Evolutionary conservation across 2,888 invertebrate species (phyloP).

Genomic region (Meta bourneti): DNA sequence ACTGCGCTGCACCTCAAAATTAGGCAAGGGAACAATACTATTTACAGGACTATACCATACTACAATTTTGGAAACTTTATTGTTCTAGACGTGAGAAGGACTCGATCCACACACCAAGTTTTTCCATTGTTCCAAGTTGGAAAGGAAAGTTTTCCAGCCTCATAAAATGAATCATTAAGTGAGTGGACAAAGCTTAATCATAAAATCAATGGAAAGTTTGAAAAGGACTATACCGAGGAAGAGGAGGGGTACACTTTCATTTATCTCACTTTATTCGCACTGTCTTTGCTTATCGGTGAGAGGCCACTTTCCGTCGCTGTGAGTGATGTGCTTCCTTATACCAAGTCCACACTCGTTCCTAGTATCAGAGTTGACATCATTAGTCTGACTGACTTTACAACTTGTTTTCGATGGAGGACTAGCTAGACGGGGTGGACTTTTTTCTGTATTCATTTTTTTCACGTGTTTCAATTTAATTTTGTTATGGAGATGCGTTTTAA

Average conservation of each 20-base stretch:
- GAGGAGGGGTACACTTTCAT: slow-evolving; percentile 20
- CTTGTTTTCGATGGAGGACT: neutral
- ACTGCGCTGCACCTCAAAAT: neutral
- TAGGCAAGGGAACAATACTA: neutral
- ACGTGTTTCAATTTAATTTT: neutral
- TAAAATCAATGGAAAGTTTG: slow-evolving; percentile 64
- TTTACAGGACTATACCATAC: neutral
- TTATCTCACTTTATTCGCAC: slow-evolving; percentile 61
- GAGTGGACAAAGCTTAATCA: slow-evolving; percentile 67
- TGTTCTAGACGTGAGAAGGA: neutral
- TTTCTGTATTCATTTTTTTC: neutral
- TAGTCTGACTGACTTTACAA: neutral
- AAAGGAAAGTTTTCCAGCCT: slow-evolving; percentile 45
- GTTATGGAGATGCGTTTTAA: neutral
- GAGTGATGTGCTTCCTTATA: neutral
- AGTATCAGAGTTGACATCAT: neutral
- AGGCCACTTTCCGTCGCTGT: slow-evolving; percentile 15
- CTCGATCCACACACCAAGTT: neutral
- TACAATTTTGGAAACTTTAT: neutral
- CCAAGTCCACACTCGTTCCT: neutral
- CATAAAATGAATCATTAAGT: slow-evolving; percentile 68
- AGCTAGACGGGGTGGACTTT: neutral
- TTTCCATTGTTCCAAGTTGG: slow-evolving; percentile 42
- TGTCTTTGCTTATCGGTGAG: slow-evolving; percentile 41
- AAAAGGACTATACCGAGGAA: slow-evolving; percentile 29